Base-by-base conservation (phyloP, 2,113 vertebrate species). In the Gila orcuttii region DNA sequence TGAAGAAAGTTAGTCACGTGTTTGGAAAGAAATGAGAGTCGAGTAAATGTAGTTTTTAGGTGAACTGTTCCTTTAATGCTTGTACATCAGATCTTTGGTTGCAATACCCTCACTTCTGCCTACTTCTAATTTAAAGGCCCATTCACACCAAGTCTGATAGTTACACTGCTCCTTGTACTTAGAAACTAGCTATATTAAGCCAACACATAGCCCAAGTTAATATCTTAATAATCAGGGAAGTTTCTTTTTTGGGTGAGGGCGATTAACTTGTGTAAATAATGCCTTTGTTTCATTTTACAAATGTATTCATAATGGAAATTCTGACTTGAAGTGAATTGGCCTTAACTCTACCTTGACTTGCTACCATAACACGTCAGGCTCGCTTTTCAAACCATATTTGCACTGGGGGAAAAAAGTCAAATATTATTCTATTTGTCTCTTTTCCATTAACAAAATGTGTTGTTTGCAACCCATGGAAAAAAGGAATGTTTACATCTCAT, bases 301-400 rank as follows among this genome's bases (percentile, higher is more conserved):
- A 76, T 52, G 9, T 23, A 6, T 57, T 23, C 2, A 12, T 36
- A 11, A 55, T 36, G 23, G 23, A 62, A 60, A 60, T 79, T 15
- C 23, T 55, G 80, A 71, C 82, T 74, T 73, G 64, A 83, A 17
- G 47, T 83, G 68, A 83, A 83, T 17, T 0, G 68, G 82, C 68
- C 50, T 71, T 57, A 23, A 25, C 45, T 64, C 23, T 33, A 4
- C 4, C 25, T 68, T n/a, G 45, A 50, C 15, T 5, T 64, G 59
- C 79, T 81, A 17, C 33, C 36, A 79, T 79, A 79, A 62, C 79
- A 81, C n/a, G 19, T 69, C 7, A 69, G 52, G 28, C 79, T 69
- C 10, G 25, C 10, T 69, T 19, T 66, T 36, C 28, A 52, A 82
- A 31, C 39, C 62, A 68, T 82, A 23, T 50, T 64, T 3, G 10